phyloP scores from a whole-genome alignment of 1,140 invertebrate genomes.

The Zaprionus ornatus region DNA sequence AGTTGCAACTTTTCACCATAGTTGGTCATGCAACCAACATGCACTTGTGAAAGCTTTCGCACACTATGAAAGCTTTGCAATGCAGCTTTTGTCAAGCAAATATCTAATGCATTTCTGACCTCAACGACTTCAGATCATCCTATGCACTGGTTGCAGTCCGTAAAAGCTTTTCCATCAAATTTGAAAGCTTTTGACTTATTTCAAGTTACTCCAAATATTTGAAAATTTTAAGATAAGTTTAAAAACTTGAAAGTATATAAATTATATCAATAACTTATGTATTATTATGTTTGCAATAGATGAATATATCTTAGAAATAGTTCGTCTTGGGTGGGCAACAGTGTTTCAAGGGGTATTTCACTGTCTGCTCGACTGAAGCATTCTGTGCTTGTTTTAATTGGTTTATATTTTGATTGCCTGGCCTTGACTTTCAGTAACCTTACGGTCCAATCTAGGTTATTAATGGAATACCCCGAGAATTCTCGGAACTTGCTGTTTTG shows the following conservation, averaged over 20 bases:
- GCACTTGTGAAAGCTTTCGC: constrained; percentile 21
- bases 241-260: too few relatives aligned
- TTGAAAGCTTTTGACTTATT: background rate
- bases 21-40: constrained; percentile 35
- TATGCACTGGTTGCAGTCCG: background rate
- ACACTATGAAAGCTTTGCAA: background rate
- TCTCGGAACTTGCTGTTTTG: constrained; percentile 60
- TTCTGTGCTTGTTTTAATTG: constrained; percentile 30
- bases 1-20: constrained; percentile 26
- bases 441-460: constrained; percentile 78
- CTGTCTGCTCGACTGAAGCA: background rate
- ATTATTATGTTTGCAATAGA: too few relatives aligned
- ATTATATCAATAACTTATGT: too few relatives aligned
- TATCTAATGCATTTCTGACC: constrained; percentile 36
- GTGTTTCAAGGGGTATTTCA: background rate
- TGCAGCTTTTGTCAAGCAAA: constrained; percentile 36
- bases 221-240: too few relatives aligned
- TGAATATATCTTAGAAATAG: too few relatives aligned
- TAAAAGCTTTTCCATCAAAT: background rate
- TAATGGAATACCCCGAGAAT: constrained; percentile 59
- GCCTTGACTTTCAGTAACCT: constrained; percentile 82
- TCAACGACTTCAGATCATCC: background rate
- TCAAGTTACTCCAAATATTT: too few relatives aligned
- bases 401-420: constrained; percentile 50
- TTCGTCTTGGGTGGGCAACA: fast-evolving